phyloP scores from a whole-genome alignment of 1,140 invertebrate species.

The Drosophila grimshawi region DNA sequence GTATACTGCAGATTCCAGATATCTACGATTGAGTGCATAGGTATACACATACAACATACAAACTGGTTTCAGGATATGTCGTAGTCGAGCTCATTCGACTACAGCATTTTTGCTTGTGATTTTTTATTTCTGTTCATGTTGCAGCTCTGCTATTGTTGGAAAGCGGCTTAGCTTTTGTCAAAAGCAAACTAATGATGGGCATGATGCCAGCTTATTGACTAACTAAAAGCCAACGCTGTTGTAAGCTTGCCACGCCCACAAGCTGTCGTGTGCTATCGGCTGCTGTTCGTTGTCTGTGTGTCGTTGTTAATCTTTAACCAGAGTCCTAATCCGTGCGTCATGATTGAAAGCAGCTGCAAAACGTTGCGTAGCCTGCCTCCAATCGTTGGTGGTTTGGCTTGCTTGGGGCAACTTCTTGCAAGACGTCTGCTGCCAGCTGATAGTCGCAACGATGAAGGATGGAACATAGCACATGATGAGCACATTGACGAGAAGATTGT shows the following conservation, averaged over 20 bases:
- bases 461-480: slow-evolving; percentile 56
- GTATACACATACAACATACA: no score
- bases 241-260: background rate
- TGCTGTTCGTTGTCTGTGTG: slow-evolving; percentile 32
- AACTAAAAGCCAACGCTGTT: slow-evolving; percentile 33
- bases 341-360: slow-evolving; percentile 77
- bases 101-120: no score
- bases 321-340: slow-evolving; percentile 78
- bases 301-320: slow-evolving; percentile 75
- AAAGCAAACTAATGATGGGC: slow-evolving; percentile 23
- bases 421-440: slow-evolving; percentile 19
- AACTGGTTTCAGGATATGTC: background rate
- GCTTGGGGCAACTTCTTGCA: background rate
- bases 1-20: no score
- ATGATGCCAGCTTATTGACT: slow-evolving; percentile 23
- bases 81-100: no score
- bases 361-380: slow-evolving; percentile 48
- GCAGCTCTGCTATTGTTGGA: background rate
- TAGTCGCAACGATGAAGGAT: slow-evolving; percentile 20
- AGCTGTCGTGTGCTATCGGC: background rate
- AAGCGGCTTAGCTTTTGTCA: slow-evolving; percentile 60
- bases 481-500: slow-evolving; percentile 32
- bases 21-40: no score
- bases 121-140: background rate
- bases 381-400: background rate